These are phyloP conservation scores for Mormoops blainvillei DNA, from an alignment of 2,113 vertebrate species.

Conservation along the genomic window DNA sequence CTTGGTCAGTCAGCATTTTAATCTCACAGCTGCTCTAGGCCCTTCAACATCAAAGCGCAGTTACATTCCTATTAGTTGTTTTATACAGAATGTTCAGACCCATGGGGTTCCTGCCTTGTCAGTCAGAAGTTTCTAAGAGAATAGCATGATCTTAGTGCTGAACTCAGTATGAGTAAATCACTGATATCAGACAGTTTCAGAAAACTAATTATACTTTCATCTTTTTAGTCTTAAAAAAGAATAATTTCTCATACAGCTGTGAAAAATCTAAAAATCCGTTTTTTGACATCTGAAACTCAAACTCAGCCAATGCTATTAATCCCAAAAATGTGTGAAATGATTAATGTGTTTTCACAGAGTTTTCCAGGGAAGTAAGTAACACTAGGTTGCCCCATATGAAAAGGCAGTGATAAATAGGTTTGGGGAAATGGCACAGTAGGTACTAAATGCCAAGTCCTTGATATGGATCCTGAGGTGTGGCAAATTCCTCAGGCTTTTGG, in stretches of 20 bases:
- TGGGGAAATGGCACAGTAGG: neutral
- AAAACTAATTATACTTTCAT: conserved; percentile 39
- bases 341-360: conserved; percentile 21
- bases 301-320: neutral
- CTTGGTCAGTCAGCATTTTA: neutral
- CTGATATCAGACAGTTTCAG: neutral
- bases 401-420: neutral
- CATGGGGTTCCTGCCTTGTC: neutral
- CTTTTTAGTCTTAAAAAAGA: conserved; percentile 25
- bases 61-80: conserved; percentile 4
- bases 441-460: neutral
- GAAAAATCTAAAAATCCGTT: neutral
- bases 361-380: neutral
- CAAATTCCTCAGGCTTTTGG: neutral
- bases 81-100: neutral
- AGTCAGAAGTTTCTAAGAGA: conserved; percentile 11
- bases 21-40: neutral
- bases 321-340: conserved; percentile 15
- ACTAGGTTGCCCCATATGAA: neutral
- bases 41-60: neutral
- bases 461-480: neutral
- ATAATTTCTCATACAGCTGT: neutral
- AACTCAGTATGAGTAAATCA: conserved; percentile 2
- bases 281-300: conserved; percentile 25
- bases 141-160: neutral